phyloP scores from a whole-genome alignment of 92 coral and sea anemone genomes.

The Hydrozoanthus gracilis region DNA sequence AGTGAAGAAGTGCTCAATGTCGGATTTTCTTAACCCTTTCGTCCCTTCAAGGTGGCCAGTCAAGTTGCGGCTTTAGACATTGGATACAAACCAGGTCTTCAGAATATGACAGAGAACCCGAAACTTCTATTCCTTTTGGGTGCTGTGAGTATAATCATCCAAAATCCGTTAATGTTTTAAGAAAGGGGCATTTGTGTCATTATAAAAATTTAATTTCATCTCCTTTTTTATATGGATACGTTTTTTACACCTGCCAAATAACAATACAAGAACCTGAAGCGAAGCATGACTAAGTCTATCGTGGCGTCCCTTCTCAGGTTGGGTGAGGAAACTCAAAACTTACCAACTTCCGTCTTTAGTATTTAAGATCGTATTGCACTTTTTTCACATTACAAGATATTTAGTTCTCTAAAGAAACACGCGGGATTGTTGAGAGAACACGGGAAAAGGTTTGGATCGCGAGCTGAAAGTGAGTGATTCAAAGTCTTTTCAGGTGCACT shows the following conservation, averaged over 20 bases:
- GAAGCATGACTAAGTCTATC: too few species aligned
- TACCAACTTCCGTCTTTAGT: neutral
- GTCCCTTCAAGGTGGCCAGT: conserved; percentile 85
- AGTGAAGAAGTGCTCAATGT: too few species aligned
- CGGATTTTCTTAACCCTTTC: too few species aligned
- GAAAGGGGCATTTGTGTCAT: neutral
- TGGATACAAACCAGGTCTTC: conserved; percentile 92
- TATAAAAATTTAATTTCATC: neutral
- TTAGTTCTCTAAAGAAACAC: too few species aligned
- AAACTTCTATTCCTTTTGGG: conserved; percentile 94
- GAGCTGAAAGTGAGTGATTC: too few species aligned
- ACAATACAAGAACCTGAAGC: too few species aligned
- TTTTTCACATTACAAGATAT: neutral
- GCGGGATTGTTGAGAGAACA: too few species aligned
- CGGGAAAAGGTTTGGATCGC: too few species aligned
- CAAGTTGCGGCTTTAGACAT: conserved; percentile 99
- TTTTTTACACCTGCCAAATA: too few species aligned
- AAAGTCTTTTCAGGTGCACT: too few species aligned
- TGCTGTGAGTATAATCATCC: conserved; percentile 76
- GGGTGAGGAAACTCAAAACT: neutral
- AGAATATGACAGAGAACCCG: conserved; percentile 84
- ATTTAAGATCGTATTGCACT: neutral
- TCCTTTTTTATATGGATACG: too few species aligned
- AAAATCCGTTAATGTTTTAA: neutral
- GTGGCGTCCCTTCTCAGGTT: conserved; percentile 6